phyloP scores from a whole-genome alignment of 2,888 invertebrate genomes.

The Xestia c-nigrum region DNA sequence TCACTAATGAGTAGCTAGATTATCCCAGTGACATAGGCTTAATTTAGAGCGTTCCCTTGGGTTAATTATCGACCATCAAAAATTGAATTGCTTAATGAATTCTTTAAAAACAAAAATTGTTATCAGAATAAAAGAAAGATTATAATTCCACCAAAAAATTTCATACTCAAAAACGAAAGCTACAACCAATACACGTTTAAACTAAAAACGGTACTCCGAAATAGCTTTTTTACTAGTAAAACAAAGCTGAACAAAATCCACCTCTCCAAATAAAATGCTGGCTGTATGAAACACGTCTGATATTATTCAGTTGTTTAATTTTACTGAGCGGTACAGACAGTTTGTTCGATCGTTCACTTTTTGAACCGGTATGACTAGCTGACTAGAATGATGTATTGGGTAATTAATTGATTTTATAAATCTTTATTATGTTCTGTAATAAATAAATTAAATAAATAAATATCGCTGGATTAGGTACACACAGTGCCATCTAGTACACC shows the following conservation, averaged over 20 bases:
- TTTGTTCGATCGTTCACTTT: background rate
- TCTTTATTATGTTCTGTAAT: background rate
- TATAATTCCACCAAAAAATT: background rate
- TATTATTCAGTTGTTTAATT: background rate
- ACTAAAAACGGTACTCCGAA: background rate
- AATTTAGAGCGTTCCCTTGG: background rate
- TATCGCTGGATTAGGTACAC: too few relatives aligned
- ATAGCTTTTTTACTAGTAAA: background rate
- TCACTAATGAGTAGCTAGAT: background rate
- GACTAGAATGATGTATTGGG: background rate
- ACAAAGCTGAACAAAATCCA: background rate
- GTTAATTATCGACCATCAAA: background rate
- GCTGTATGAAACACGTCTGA: background rate
- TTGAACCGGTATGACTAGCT: too few relatives aligned
- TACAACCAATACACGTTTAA: background rate
- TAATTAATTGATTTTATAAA: background rate
- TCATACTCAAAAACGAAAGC: background rate
- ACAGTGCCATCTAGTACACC: too few relatives aligned
- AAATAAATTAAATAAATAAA: too few relatives aligned
- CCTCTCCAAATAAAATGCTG: background rate
- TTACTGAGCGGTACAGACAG: conserved; percentile 1
- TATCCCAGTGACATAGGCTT: background rate
- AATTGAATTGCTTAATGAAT: background rate
- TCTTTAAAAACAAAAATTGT: background rate
- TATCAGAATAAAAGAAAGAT: background rate